Evolutionary conservation across 2,113 vertebrate genomes (phyloP).

Genomic region (Cavia aperea): DNA sequence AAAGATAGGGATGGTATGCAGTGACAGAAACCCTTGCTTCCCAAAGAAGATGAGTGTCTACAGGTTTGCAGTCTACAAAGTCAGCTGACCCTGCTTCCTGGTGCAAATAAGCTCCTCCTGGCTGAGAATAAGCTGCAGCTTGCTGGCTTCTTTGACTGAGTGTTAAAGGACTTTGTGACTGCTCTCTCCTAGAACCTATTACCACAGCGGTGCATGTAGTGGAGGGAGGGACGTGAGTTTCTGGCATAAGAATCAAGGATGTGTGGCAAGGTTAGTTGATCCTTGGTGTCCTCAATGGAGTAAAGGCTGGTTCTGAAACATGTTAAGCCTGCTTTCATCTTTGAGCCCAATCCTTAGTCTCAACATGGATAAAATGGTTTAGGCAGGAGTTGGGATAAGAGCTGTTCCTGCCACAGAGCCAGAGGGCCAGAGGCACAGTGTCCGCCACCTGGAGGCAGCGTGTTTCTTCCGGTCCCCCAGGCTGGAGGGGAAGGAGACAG

Average conservation of each 20-base stretch:
- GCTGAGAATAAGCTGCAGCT: not conserved
- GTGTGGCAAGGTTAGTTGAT: not conserved
- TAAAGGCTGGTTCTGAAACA: not conserved
- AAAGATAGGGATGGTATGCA: not conserved
- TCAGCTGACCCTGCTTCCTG: not conserved
- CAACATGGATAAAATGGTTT: not conserved
- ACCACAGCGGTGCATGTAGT: not conserved
- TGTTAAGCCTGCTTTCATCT: not conserved
- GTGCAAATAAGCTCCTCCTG: not conserved
- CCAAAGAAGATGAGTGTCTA: not conserved
- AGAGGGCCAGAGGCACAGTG: not conserved
- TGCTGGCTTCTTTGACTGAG: not conserved
- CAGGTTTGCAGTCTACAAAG: not conserved
- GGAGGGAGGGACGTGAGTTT: not conserved
- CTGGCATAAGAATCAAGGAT: not conserved
- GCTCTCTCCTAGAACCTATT: not conserved
- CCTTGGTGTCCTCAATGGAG: not conserved
- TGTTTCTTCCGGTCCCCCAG: not conserved
- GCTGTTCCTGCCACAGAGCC: not conserved
- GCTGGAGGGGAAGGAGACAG: not conserved
- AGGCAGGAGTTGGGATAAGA: not conserved
- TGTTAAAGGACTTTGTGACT: not conserved
- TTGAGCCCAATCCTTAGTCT: not conserved
- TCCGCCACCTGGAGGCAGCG: too few species aligned
- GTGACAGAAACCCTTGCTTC: not conserved